Percentiles rank a stretch among this genome's conserved stretches.
Conservation (phyloP, 2,797 vertebrate species). For the Manis crassicaudata region DNA sequence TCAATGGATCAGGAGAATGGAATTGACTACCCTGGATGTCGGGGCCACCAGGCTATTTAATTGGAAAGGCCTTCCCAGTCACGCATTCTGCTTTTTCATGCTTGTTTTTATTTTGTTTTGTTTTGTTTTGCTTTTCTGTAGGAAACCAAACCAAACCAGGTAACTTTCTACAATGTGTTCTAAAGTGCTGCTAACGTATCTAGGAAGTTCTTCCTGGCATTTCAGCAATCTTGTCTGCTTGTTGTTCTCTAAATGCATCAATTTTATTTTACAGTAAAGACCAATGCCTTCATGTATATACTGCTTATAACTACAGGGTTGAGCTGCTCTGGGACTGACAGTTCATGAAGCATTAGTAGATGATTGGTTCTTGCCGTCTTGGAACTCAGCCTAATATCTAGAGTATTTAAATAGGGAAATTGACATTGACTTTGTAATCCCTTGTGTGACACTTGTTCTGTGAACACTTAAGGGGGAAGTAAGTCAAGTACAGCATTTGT, state of each 20-base stretch:
- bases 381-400: slow-evolving; percentile 88
- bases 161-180: neutral
- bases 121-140: neutral
- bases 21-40: neutral
- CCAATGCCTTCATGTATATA: slow-evolving; percentile 68
- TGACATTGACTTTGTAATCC: slow-evolving; percentile 91
- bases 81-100: neutral
- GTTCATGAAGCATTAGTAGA: slow-evolving; percentile 89
- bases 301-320: slow-evolving; percentile 83
- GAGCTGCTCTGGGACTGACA: slow-evolving; percentile 87
- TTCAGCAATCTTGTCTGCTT: neutral
- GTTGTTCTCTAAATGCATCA: slow-evolving; percentile 63
- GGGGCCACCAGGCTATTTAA: slow-evolving; percentile 12
- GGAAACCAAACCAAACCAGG: neutral
- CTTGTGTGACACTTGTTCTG: slow-evolving; percentile 86
- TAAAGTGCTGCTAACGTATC: neutral
- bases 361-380: slow-evolving; percentile 87
- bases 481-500: slow-evolving; percentile 93
- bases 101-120: neutral
- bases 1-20: neutral
- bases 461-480: slow-evolving; percentile 84
- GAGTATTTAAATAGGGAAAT: slow-evolving; percentile 91
- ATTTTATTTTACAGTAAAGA: slow-evolving; percentile 81
- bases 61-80: neutral
- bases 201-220: slow-evolving; percentile 40